Percentiles rank a stretch among this genome's conserved stretches.
phyloP scores from a whole-genome alignment of 1,140 invertebrate species.

The Calephelis virginiensis region DNA sequence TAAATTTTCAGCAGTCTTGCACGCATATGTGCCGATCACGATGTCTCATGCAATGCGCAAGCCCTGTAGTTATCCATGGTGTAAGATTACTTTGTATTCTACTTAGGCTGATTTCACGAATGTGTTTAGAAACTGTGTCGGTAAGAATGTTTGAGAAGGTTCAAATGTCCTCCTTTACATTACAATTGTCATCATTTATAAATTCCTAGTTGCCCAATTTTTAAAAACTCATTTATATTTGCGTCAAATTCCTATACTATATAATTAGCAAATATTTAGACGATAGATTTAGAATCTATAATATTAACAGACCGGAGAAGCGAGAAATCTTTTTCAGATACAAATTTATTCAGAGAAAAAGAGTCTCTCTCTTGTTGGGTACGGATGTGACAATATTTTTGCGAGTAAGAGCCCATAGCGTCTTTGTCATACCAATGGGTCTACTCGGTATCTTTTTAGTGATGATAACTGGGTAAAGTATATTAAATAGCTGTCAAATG shows the following conservation, averaged over 20 bases:
- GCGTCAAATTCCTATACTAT: constrained; percentile 3
- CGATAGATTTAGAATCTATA: too few relatives aligned
- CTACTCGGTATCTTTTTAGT: too few relatives aligned
- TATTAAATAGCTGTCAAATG: too few relatives aligned
- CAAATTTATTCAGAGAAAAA: too few relatives aligned
- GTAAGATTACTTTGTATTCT: constrained; percentile 22
- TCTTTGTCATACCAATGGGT: too few relatives aligned
- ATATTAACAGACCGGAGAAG: too few relatives aligned
- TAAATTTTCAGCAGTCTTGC: constrained; percentile 20
- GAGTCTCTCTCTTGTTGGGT: too few relatives aligned
- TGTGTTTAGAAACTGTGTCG: not conserved
- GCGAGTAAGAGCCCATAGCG: too few relatives aligned
- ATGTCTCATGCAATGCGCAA: constrained; percentile 30
- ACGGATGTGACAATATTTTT: too few relatives aligned
- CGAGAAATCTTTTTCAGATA: too few relatives aligned
- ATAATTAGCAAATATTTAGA: too few relatives aligned
- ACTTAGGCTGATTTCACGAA: not conserved
- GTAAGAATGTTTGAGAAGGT: not conserved
- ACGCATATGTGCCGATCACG: constrained; percentile 21
- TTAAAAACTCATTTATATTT: constrained; percentile 10
- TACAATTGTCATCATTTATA: not conserved
- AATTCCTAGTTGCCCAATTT: constrained; percentile 9
- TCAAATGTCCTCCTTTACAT: constrained; percentile 14
- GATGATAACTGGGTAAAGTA: too few relatives aligned
- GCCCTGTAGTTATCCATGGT: constrained; percentile 29